These are phyloP conservation scores for Lymantria monacha DNA, from an alignment of 2,888 invertebrate species.

Conservation along the genomic window DNA sequence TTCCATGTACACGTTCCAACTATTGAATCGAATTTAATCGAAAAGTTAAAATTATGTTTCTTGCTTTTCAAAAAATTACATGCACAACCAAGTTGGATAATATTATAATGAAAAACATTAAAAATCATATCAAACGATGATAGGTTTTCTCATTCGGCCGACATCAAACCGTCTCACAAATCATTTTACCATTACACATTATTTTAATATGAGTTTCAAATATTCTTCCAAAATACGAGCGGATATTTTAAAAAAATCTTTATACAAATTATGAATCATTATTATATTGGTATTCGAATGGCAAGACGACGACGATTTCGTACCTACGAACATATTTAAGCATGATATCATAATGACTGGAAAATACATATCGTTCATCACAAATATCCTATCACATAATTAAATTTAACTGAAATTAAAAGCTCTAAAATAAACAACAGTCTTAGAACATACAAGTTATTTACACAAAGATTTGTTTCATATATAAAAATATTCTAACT, in stretches of 20 bases:
- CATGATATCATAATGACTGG: conserved; percentile 63
- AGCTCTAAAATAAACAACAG: conserved; percentile 80
- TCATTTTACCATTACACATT: too few species aligned
- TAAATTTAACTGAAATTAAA: conserved; percentile 75
- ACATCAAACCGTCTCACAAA: too few species aligned
- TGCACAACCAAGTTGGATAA: too few species aligned
- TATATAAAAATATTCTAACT: conserved; percentile 80
- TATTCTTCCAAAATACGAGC: background rate
- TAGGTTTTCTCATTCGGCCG: too few species aligned
- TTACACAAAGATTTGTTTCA: conserved; percentile 72
- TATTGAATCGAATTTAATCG: too few species aligned
- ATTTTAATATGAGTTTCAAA: background rate
- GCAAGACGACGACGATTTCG: conserved; percentile 27
- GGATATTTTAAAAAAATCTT: background rate
- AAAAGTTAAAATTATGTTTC: too few species aligned
- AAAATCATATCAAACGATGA: too few species aligned
- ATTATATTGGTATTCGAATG: conserved; percentile 5
- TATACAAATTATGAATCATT: background rate
- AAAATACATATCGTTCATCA: conserved; percentile 70
- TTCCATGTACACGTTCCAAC: too few species aligned
- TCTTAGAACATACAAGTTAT: conserved; percentile 78
- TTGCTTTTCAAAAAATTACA: too few species aligned
- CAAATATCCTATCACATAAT: conserved; percentile 54
- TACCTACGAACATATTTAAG: conserved; percentile 15
- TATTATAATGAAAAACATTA: too few species aligned